Evolutionary conservation across 2,113 vertebrate genomes (phyloP).

Genomic region (Psophia crepitans): DNA sequence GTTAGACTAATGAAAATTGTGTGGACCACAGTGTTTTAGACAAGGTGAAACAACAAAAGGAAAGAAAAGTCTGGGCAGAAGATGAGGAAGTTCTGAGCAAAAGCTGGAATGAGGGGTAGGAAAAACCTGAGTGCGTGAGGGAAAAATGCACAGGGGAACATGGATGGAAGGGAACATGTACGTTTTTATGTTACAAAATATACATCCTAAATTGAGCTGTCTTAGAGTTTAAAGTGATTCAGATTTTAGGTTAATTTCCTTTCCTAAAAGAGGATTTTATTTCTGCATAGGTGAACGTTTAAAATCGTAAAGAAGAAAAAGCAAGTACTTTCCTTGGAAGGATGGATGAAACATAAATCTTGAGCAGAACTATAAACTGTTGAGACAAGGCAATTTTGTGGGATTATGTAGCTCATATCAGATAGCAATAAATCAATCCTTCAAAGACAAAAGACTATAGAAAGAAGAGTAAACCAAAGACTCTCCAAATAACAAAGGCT

Average conservation of each 20-base stretch:
- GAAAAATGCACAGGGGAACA: background rate
- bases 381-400: conserved; percentile 52
- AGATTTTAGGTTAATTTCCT: background rate
- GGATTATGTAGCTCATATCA: conserved; percentile 62
- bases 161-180: rapidly evolving
- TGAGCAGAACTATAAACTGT: conserved; percentile 25
- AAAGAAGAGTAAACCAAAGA: conserved; percentile 54
- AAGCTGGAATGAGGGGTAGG: background rate
- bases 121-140: background rate
- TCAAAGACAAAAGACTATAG: conserved; percentile 51
- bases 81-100: background rate
- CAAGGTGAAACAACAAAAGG: background rate
- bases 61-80: background rate
- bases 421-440: conserved; percentile 62
- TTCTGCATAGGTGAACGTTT: conserved; percentile 1
- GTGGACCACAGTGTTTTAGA: background rate
- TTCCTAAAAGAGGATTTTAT: background rate
- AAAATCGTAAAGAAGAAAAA: background rate
- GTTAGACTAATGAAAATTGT: background rate
- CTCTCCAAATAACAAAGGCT: conserved; percentile 53
- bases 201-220: background rate
- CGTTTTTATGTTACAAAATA: background rate
- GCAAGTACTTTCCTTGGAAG: background rate
- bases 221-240: background rate
- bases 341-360: conserved; percentile 41